A percentile compares a stretch with the other conserved stretches of the same genome.
Conservation (phyloP, 2,113 vertebrate species). For the Coracopsis vasa region DNA sequence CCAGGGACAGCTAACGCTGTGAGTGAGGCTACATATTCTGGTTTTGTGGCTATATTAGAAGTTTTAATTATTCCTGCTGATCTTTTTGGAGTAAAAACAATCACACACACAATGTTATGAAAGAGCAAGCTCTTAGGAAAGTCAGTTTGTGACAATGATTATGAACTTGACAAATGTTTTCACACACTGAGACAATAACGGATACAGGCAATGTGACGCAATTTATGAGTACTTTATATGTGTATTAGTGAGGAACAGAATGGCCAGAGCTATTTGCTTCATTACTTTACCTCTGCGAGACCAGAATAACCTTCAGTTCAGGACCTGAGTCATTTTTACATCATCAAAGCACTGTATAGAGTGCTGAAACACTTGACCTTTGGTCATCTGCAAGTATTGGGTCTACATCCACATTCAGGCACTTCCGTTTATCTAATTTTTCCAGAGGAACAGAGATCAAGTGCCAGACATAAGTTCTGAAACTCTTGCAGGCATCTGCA, state of each 20-base stretch:
- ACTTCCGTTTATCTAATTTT: neutral
- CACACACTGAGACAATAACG: neutral
- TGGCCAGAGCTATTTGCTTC: neutral
- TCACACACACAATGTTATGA: neutral
- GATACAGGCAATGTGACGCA: neutral
- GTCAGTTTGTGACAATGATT: neutral
- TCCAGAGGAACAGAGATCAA: neutral
- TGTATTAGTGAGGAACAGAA: neutral
- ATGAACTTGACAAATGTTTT: neutral
- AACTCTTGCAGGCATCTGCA: neutral
- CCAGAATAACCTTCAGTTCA: neutral
- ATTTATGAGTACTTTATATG: fast-evolving
- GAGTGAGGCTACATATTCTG: neutral
- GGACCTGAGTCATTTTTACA: neutral
- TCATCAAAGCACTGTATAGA: neutral
- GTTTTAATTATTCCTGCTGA: neutral
- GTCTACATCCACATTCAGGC: neutral
- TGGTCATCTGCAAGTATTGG: neutral
- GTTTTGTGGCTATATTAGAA: neutral
- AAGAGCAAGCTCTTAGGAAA: neutral
- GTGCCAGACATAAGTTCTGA: neutral
- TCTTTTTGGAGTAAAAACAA: neutral
- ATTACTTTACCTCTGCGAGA: neutral
- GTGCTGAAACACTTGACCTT: neutral
- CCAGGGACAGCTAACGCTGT: fast-evolving